A percentile compares a stretch with the other conserved stretches of the same genome.
Evolutionary conservation across 1,140 invertebrate genomes (phyloP).

Genomic region (Colletes latitarsis): DNA sequence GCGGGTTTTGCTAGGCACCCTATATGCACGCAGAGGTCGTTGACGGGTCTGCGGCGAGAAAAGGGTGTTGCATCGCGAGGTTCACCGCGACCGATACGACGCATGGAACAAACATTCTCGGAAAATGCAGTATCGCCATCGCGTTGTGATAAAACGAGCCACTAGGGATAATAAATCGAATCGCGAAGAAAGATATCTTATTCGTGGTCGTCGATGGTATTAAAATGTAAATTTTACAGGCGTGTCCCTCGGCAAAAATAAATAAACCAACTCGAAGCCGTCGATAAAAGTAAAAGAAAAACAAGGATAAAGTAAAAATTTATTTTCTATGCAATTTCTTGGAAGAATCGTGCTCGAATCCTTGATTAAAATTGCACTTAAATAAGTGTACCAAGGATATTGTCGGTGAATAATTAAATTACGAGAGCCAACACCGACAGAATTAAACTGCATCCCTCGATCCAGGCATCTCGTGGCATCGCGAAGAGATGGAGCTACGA

Average conservation of each 20-base stretch:
- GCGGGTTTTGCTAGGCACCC: constrained; percentile 36
- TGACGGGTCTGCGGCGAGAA: constrained; percentile 34
- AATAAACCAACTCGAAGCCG: no score
- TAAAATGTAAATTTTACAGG: background rate
- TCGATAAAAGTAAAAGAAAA: background rate
- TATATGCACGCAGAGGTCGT: constrained; percentile 31
- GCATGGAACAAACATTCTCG: constrained; percentile 5
- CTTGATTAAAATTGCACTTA: background rate
- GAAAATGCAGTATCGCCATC: constrained; percentile 15
- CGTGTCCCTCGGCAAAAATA: no score
- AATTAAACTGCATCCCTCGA: constrained; percentile 26
- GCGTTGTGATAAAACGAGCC: background rate
- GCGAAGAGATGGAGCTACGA: constrained; percentile 32
- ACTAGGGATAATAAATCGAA: background rate
- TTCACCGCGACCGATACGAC: constrained; percentile 5
- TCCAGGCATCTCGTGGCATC: background rate
- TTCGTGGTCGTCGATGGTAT: background rate
- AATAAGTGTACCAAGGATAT: background rate
- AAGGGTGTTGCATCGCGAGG: constrained; percentile 46
- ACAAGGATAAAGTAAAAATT: background rate
- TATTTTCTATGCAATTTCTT: background rate
- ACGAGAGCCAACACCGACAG: constrained; percentile 4
- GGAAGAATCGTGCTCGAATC: background rate
- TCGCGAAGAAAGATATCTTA: background rate
- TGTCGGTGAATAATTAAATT: constrained; percentile 26